Evolutionary conservation across 2,797 vertebrate genomes (phyloP).

Genomic region (Allobates femoralis): DNA sequence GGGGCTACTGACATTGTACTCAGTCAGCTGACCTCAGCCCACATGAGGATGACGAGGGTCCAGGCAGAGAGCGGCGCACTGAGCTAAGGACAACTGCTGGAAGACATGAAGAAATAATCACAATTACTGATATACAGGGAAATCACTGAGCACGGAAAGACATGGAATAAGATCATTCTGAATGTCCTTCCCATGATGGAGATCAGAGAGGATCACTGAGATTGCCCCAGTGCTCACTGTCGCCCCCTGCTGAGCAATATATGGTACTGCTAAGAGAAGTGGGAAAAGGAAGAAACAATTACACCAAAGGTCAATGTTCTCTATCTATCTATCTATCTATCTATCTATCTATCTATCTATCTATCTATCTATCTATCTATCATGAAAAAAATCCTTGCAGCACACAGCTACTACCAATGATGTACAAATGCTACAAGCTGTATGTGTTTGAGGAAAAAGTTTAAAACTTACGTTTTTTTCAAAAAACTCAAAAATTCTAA

Average conservation of each 20-base stretch:
- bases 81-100: too few relatives aligned
- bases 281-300: too few relatives aligned
- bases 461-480: too few relatives aligned
- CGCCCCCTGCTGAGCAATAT: background rate
- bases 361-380: constrained; percentile 14
- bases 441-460: too few relatives aligned
- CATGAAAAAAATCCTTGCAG: too few relatives aligned
- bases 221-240: background rate
- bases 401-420: too few relatives aligned
- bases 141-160: background rate
- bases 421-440: too few relatives aligned
- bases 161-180: background rate
- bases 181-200: background rate
- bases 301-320: too few relatives aligned
- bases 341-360: constrained; percentile 4
- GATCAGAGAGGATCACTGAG: background rate
- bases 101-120: background rate
- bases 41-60: constrained; percentile 38
- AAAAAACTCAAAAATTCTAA: too few relatives aligned
- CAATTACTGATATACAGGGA: background rate
- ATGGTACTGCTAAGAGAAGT: background rate
- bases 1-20: constrained; percentile 41
- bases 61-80: background rate
- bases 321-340: background rate
- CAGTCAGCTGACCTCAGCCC: constrained; percentile 51